phyloP scores from a whole-genome alignment of 2,888 invertebrate species.

The Coelinius sp. region DNA sequence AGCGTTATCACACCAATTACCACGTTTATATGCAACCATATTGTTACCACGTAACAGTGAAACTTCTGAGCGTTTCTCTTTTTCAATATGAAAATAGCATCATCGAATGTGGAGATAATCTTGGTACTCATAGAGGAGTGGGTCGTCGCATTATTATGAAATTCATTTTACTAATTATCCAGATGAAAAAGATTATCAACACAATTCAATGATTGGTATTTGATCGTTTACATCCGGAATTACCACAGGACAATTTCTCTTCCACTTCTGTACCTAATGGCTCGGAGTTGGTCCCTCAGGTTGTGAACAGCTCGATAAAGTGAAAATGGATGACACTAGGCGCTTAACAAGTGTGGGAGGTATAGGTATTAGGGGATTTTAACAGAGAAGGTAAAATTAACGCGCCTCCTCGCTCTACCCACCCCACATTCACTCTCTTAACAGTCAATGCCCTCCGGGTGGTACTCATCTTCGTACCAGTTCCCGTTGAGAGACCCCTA shows the following conservation, averaged over 20 bases:
- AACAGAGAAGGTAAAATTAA: not conserved
- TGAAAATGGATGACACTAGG: slow-evolving; percentile 33
- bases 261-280: slow-evolving; percentile 10
- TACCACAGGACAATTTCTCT: slow-evolving; percentile 32
- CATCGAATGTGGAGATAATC: no score
- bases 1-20: no score
- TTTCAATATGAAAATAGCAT: no score
- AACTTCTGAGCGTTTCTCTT: no score
- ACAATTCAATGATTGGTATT: slow-evolving; percentile 30
- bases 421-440: slow-evolving; percentile 25
- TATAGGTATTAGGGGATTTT: slow-evolving; percentile 34
- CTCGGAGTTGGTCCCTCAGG: slow-evolving; percentile 22
- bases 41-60: no score
- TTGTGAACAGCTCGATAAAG: slow-evolving; percentile 35
- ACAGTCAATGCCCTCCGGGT: slow-evolving; percentile 8
- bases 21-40: no score
- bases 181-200: no score
- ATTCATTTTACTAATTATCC: no score
- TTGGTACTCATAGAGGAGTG: no score
- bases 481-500: slow-evolving; percentile 20
- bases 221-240: slow-evolving; percentile 30
- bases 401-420: not conserved
- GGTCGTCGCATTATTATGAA: no score
- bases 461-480: slow-evolving; percentile 37
- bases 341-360: slow-evolving; percentile 35